Evolutionary conservation across 2,797 vertebrate genomes (phyloP).

Genomic region (Silurus lanzhouensis): DNA sequence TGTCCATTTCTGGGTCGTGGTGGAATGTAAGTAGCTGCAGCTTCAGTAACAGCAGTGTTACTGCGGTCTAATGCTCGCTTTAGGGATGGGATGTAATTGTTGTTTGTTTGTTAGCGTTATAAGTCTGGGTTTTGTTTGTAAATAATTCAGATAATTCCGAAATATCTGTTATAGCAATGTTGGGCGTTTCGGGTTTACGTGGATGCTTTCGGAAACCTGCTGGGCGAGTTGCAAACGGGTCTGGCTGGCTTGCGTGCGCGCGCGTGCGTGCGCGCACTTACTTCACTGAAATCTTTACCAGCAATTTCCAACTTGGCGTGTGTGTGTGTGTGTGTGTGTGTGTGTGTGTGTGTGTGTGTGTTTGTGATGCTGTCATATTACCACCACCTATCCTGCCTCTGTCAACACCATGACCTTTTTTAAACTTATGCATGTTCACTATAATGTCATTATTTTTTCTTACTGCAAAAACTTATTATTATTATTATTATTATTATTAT

Average conservation of each 20-base stretch:
- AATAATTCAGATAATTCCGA: neutral
- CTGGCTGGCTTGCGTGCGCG: neutral
- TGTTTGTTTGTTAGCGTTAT: neutral
- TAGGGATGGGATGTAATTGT: neutral
- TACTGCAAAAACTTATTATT: no score
- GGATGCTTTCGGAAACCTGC: conserved; percentile 20
- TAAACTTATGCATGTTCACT: no score
- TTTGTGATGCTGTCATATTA: neutral
- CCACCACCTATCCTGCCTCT: no score
- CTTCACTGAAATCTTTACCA: no score
- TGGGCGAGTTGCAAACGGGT: conserved; percentile 12
- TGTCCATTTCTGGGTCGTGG: conserved; percentile 6
- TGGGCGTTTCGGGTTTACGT: neutral
- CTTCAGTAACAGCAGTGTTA: conserved; percentile 21
- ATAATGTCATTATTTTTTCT: no score
- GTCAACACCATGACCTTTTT: no score
- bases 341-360: neutral
- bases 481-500: no score
- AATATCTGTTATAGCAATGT: neutral
- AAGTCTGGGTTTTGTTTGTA: neutral
- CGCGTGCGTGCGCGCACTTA: no score
- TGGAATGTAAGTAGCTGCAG: conserved; percentile 51
- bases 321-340: neutral
- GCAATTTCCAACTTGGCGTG: no score
- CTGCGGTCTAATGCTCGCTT: conserved; percentile 22